Evolutionary conservation across 2,888 invertebrate species (phyloP), one percentile per base, ranked within the genome.

Genomic region (Synanthedon vespiformis): DNA sequence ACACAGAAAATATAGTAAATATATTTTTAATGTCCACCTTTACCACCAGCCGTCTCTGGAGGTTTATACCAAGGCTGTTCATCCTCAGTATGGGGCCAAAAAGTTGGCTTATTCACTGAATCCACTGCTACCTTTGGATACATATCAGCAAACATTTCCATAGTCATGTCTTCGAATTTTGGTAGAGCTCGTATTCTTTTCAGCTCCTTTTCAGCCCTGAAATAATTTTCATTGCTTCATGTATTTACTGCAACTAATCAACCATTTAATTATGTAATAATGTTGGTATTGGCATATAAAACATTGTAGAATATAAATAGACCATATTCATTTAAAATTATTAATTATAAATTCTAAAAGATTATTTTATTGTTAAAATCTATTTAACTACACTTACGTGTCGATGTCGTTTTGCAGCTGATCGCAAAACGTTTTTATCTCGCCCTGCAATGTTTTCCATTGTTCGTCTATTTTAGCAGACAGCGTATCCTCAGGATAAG

Each of bases 81-180:
- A 4, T 85, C 85, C 0, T 65, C 59, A 3, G 62, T 62, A 56
- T 87, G 86, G 1, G 86, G 86, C 86, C 86, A 86, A 57, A 76
- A 84, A 0, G 78, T 62, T 0, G 83, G 86, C 8, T 55, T 72
- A 0, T 74, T 72, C 0, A 86, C 77, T 1, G 72, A 68, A 54
- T 84, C 75, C 1, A 83, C 1, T 0, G 78, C 72, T 0, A 53
- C 2, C 0, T 73, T 56, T 0, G 83, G 82, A 54, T 62, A 76
- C 62, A 78, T 54, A 5, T 81, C 77, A 8, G 58, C 57, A 44
- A 58, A 67, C 70, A 73, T 79, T 57, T 86, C 86, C 77, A 84
- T 63, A 0, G 84, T 84, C 63, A 82, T 80, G 0, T 76, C 74
- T 34, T 83, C 80, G 49, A 72, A 74, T 50, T 65, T 68, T 0